A percentile compares a stretch with the other conserved stretches of the same genome.
Conservation (phyloP, 2,113 vertebrate genomes). For the Calyptommatus sinebrachiatus region DNA sequence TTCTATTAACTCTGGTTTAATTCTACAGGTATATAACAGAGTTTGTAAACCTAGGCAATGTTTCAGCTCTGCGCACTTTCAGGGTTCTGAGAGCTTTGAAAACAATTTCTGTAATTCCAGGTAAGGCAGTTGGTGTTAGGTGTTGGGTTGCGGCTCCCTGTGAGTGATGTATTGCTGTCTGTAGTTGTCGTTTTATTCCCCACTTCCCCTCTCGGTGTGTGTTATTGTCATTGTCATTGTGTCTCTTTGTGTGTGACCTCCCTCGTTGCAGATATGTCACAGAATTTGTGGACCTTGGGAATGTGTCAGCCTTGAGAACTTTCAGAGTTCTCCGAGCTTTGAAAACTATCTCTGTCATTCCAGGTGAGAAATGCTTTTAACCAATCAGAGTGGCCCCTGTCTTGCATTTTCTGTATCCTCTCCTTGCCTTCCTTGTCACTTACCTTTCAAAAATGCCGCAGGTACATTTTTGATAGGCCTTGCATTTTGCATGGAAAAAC, state of each 20-base stretch:
- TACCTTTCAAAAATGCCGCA: slow-evolving; percentile 73
- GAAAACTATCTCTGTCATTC: slow-evolving; percentile 99
- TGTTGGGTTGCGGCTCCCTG: slow-evolving; percentile 92
- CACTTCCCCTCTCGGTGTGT: slow-evolving; percentile 77
- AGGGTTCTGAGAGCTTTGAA: slow-evolving; percentile 99
- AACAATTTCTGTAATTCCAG: slow-evolving; percentile 99
- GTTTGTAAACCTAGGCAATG: slow-evolving; percentile 99
- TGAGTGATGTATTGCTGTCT: slow-evolving; percentile 84
- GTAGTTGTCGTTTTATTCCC: slow-evolving; percentile 77
- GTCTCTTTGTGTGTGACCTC: slow-evolving; percentile 95
- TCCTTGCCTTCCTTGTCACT: slow-evolving; percentile 46
- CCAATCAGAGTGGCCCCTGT: slow-evolving; percentile 66
- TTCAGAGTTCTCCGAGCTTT: slow-evolving; percentile 99
- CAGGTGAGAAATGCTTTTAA: slow-evolving; percentile 94
- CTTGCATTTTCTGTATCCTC: neutral
- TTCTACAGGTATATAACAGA: slow-evolving; percentile 99
- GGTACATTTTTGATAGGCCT: slow-evolving; percentile 86
- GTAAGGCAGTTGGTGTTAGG: slow-evolving; percentile 96
- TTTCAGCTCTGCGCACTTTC: slow-evolving; percentile 99
- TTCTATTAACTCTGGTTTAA: slow-evolving; percentile 95
- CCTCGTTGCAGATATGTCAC: slow-evolving; percentile 99
- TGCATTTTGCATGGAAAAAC: slow-evolving; percentile 77
- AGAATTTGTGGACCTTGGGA: slow-evolving; percentile 99
- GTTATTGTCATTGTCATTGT: slow-evolving; percentile 94
- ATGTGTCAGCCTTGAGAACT: slow-evolving; percentile 99